These are phyloP conservation scores for Pampus argenteus DNA, from an alignment of 2,797 vertebrate species.

Conservation along the genomic window DNA sequence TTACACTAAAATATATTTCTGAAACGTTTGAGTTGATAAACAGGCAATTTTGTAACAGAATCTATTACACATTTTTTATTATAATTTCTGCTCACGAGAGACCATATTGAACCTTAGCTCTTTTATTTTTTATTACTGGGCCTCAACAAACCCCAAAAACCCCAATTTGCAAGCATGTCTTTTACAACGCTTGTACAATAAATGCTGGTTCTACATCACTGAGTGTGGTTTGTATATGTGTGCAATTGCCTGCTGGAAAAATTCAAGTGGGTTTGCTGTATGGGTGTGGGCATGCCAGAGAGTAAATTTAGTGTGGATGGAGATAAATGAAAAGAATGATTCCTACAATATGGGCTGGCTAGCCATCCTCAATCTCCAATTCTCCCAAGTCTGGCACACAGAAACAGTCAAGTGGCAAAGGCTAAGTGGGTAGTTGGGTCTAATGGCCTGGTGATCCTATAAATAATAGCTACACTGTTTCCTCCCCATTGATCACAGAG, in stretches of 20 bases:
- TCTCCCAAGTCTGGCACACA: constrained; percentile 71
- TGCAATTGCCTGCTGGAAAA: constrained; percentile 6
- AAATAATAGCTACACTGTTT: constrained; percentile 82
- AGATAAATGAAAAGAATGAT: constrained; percentile 72
- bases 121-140: too few relatives aligned
- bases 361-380: constrained; percentile 65
- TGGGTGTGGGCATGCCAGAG: constrained; percentile 17
- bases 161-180: not conserved
- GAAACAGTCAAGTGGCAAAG: constrained; percentile 79
- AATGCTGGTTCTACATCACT: constrained; percentile 14
- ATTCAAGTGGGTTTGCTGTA: constrained; percentile 7
- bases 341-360: constrained; percentile 59
- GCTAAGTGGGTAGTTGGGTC: constrained; percentile 81
- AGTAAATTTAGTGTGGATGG: constrained; percentile 56
- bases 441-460: constrained; percentile 82
- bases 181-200: not conserved
- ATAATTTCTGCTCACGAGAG: too few relatives aligned
- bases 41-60: too few relatives aligned
- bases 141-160: too few relatives aligned
- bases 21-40: too few relatives aligned
- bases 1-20: too few relatives aligned
- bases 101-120: too few relatives aligned
- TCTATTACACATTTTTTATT: too few relatives aligned
- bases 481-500: constrained; percentile 82
- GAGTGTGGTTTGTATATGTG: constrained; percentile 13